Evolutionary conservation across 37 sponge, comb jelly and placozoan genomes (phyloP), one percentile per base, ranked within the genome.

Genomic region (Petrosia ficiformis): DNA sequence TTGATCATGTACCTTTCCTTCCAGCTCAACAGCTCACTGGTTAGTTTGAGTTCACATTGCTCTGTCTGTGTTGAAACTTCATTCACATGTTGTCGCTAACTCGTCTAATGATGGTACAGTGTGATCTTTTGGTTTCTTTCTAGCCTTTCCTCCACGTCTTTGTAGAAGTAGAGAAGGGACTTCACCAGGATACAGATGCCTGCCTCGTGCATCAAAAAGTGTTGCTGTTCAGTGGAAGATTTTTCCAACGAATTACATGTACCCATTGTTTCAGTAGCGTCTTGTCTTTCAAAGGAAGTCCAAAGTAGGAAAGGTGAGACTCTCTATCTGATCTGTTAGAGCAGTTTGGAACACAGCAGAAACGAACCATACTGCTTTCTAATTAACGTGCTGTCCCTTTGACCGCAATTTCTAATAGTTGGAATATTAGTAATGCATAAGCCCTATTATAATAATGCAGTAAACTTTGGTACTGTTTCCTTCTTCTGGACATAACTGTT

Each of bases 221-320:
- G 54, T 48, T 10, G 16, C 54, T 10, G 54, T 48, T 48, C 54
- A 48, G 16, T 16, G 71, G 80, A 39, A 70, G 66, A 5, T 80
- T 80, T 67, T 1, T 77, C 33, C 78, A 19, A 8, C 75, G 66
- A 26, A 80, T 80, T 65, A 59, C 58, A 59, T 80, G 81, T 24
- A 80, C 41, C 72, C 73, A 80, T 28, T 24, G 41, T 57, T 68
- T 67, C 48, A 83, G 73, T 31, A 76, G 35, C 4, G 61, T 21
- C 77, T 83, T 83, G 52, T 83, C 76, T 25, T 68, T 67, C 4
- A 83, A 71, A 0, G 84, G 84, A 3, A 83, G 73, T 3, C 77
- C 37, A 70, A 70, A 61, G 29, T 28, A 83, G 21, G 74, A 72
- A 25, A 75, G 41, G 30, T 48, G 59, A 14, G 68, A 28, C 14